A percentile compares a stretch with the other conserved stretches of the same genome.
Evolutionary conservation across 1,140 invertebrate species (phyloP).

Genomic region (Sogatella furcifera): DNA sequence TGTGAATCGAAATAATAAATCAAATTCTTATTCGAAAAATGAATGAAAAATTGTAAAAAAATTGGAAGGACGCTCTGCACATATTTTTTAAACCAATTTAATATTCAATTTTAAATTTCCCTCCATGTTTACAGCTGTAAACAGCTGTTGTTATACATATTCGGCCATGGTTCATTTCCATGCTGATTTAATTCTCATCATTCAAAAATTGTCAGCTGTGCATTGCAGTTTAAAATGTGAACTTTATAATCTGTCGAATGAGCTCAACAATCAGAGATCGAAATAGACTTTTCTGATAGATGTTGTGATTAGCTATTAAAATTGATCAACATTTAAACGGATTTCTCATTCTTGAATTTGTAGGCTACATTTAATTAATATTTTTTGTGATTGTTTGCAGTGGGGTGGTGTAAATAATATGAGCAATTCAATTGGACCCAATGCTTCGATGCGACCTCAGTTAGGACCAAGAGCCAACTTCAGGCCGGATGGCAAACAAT

Average conservation of each 20-base stretch:
- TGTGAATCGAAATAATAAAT: too few species aligned
- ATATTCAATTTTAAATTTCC: too few species aligned
- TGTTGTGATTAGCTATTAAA: background rate
- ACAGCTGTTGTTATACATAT: too few species aligned
- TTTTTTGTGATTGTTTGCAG: slow-evolving; percentile 10
- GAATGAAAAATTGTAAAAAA: too few species aligned
- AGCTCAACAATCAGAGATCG: background rate
- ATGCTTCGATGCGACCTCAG: slow-evolving; percentile 30
- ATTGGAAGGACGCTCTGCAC: too few species aligned
- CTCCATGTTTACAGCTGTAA: too few species aligned
- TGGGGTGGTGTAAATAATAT: slow-evolving; percentile 32
- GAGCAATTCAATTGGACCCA: slow-evolving; percentile 30
- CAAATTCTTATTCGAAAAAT: too few species aligned
- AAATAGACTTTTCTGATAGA: background rate
- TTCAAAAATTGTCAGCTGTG: too few species aligned
- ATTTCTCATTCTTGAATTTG: background rate
- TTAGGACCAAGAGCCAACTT: slow-evolving; percentile 26
- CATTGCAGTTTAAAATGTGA: too few species aligned
- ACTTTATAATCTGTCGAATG: background rate
- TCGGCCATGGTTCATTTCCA: too few species aligned
- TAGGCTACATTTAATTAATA: background rate
- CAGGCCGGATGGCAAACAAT: slow-evolving; percentile 33
- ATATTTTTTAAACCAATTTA: too few species aligned
- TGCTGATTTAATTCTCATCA: too few species aligned
- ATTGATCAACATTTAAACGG: background rate